phyloP scores from a whole-genome alignment of 2,888 invertebrate species.

The Stenodema calcarata region DNA sequence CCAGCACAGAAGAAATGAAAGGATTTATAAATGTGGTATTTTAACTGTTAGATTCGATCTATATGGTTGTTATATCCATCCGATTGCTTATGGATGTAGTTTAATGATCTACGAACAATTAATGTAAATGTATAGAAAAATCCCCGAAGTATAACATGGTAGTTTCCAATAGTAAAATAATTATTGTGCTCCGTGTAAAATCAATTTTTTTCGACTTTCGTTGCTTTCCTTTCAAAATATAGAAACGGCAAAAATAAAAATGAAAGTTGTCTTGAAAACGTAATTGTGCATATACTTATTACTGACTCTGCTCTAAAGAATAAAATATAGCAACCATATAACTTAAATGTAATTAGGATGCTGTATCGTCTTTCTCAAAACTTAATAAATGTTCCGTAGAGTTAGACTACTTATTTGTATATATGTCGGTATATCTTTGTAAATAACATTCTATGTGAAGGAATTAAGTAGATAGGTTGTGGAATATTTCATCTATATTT shows the following conservation, averaged over 20 bases:
- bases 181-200: background rate
- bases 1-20: background rate
- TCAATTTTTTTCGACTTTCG: background rate
- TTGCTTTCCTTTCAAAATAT: slow-evolving; percentile 14
- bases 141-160: slow-evolving; percentile 1
- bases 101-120: background rate
- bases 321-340: background rate
- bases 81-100: background rate
- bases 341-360: slow-evolving; percentile 41
- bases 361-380: slow-evolving; percentile 52
- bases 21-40: background rate
- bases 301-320: slow-evolving; percentile 17
- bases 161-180: background rate
- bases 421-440: slow-evolving; percentile 39
- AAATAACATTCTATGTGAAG: slow-evolving; percentile 39
- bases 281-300: slow-evolving; percentile 32
- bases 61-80: slow-evolving; percentile 1
- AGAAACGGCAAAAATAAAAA: slow-evolving; percentile 6
- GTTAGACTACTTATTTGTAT: slow-evolving; percentile 38
- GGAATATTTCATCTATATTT: slow-evolving; percentile 36
- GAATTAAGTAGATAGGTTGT: slow-evolving; percentile 51
- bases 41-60: slow-evolving; percentile 6
- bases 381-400: slow-evolving; percentile 41
- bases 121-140: background rate
- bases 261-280: background rate